phyloP scores from a whole-genome alignment of 2,113 vertebrate species.

The Sapajus apella region DNA sequence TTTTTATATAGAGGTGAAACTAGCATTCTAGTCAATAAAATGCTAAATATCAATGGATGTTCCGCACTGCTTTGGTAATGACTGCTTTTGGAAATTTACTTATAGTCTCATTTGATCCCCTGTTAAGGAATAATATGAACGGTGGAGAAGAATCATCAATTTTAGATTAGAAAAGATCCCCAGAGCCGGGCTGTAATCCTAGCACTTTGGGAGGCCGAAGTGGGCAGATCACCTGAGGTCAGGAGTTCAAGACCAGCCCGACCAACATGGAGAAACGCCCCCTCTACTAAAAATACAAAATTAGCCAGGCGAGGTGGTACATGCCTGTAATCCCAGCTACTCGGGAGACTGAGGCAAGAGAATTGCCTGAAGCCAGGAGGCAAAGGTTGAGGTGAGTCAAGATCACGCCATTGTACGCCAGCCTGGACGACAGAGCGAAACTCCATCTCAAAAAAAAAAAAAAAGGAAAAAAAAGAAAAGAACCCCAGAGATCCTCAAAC shows the following conservation, averaged over 20 bases:
- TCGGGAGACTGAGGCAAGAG: too few species aligned
- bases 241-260: too few species aligned
- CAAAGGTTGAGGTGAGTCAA: too few species aligned
- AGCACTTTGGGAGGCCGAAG: too few species aligned
- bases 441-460: background rate
- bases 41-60: background rate
- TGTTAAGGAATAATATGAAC: background rate
- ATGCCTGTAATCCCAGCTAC: too few species aligned
- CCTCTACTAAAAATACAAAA: too few species aligned
- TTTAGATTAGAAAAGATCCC: constrained; percentile 24
- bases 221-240: too few species aligned
- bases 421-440: too few species aligned
- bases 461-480: background rate
- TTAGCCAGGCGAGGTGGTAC: too few species aligned
- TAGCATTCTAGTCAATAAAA: background rate
- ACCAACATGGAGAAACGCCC: too few species aligned
- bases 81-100: background rate
- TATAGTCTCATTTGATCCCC: background rate
- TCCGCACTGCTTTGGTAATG: background rate
- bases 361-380: too few species aligned
- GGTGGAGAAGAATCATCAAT: background rate
- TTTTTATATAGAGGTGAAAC: background rate
- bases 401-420: too few species aligned
- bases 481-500: background rate
- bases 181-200: background rate